A percentile compares a stretch with the other conserved stretches of the same genome.
These are phyloP conservation scores for Asobara japonica DNA, from an alignment of 1,140 invertebrate genomes.

Conservation along the genomic window DNA sequence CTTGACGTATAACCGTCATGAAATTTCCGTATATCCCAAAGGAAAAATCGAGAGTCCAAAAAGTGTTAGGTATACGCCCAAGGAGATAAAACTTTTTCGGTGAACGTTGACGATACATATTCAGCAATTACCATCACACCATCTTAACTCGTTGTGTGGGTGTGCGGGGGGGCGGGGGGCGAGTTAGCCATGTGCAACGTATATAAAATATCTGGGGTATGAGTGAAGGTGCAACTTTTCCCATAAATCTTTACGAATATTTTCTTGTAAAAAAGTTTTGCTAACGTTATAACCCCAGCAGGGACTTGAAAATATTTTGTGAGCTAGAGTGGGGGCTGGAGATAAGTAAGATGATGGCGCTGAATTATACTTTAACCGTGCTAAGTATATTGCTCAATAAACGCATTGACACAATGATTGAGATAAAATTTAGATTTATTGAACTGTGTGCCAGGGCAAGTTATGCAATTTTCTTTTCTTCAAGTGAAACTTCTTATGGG, in stretches of 20 bases:
- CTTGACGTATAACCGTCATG: slow-evolving; percentile 1
- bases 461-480: neutral
- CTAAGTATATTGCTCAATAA: neutral
- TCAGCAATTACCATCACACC: slow-evolving; percentile 52
- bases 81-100: slow-evolving; percentile 41
- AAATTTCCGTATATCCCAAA: slow-evolving; percentile 9
- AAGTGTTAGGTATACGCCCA: neutral
- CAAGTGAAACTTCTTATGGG: neutral
- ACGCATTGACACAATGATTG: neutral
- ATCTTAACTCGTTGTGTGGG: slow-evolving; percentile 30
- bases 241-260: slow-evolving; percentile 55
- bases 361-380: neutral
- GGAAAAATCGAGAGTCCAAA: slow-evolving; percentile 26
- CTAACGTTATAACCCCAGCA: slow-evolving; percentile 31
- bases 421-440: too few species aligned
- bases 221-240: slow-evolving; percentile 42
- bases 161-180: neutral
- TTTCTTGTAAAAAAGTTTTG: slow-evolving; percentile 57
- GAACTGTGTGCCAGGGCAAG: too few species aligned
- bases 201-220: slow-evolving; percentile 4
- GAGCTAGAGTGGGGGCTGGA: neutral
- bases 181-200: neutral
- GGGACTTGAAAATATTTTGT: slow-evolving; percentile 27
- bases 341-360: slow-evolving; percentile 18
- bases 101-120: slow-evolving; percentile 47